Conservation (phyloP, 2,888 invertebrate genomes). For the Amiota communis region DNA sequence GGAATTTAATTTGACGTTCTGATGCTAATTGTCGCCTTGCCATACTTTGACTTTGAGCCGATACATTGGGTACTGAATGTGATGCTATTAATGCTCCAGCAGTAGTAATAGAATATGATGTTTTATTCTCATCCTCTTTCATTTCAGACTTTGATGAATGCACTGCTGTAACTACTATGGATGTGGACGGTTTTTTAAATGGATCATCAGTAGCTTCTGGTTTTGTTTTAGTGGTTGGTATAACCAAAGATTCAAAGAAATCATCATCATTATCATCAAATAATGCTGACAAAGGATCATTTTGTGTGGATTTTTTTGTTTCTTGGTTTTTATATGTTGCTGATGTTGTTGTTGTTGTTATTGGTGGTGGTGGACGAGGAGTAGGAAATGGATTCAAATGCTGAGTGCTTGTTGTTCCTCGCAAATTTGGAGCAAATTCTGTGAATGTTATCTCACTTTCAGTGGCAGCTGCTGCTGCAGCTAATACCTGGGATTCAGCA, state of each 20-base stretch:
- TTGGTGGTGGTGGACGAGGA: constrained; percentile 9
- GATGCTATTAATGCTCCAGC: constrained; percentile 13
- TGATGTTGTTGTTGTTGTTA: constrained; percentile 1
- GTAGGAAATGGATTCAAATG: constrained; percentile 34
- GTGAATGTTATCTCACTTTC: constrained; percentile 61
- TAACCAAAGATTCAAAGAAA: constrained; percentile 45
- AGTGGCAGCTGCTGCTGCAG: constrained; percentile 39
- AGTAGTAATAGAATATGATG: neutral
- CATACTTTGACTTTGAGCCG: constrained; percentile 39
- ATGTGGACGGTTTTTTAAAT: constrained; percentile 23
- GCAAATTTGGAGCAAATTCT: constrained; percentile 57
- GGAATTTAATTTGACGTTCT: constrained; percentile 67
- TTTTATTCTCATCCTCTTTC: constrained; percentile 32
- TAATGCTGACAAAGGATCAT: constrained; percentile 55
- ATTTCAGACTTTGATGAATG: constrained; percentile 21
- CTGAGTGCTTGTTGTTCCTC: constrained; percentile 65
- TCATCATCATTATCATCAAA: constrained; percentile 61
- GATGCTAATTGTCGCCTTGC: constrained; percentile 61
- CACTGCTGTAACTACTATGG: neutral
- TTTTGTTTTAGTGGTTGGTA: neutral
- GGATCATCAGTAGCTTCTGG: neutral
- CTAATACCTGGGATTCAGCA: constrained; percentile 59
- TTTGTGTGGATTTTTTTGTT: constrained; percentile 5
- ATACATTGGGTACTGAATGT: neutral
- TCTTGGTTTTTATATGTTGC: constrained; percentile 21